Percentiles rank a stretch among this genome's conserved stretches.
These are phyloP conservation scores for Rhinatrema bivittatum DNA, from an alignment of 2,797 vertebrate species.

Conservation along the genomic window DNA sequence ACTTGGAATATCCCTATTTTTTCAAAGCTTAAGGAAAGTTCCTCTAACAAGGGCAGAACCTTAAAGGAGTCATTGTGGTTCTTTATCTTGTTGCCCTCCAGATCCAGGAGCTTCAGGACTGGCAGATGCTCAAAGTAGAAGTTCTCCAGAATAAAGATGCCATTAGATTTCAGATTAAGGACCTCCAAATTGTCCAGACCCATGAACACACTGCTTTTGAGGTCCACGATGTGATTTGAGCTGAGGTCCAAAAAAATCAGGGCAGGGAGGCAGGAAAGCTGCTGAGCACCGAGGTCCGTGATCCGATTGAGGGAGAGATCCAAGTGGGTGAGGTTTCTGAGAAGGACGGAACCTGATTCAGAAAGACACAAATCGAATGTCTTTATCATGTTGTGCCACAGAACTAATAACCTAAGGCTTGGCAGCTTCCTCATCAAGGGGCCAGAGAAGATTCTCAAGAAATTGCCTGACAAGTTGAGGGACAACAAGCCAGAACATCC, in stretches of 20 bases:
- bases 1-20: constrained; percentile 43
- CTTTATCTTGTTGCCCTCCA: neutral
- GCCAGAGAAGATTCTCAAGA: too few species aligned
- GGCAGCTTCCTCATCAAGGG: too few species aligned
- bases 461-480: too few species aligned
- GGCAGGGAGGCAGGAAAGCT: too few species aligned
- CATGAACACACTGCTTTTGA: too few species aligned
- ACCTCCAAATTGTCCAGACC: neutral
- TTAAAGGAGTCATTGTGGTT: neutral
- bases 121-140: neutral
- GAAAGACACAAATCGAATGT: too few species aligned
- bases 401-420: too few species aligned
- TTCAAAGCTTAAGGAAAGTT: neutral
- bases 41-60: neutral
- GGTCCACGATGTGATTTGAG: too few species aligned
- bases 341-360: too few species aligned
- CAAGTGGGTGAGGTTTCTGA: neutral
- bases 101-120: neutral
- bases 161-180: neutral
- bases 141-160: neutral
- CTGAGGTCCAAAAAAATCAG: too few species aligned
- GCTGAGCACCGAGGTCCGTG: neutral
- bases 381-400: too few species aligned
- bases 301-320: neutral
- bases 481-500: too few species aligned